Conservation (phyloP, 2,888 invertebrate genomes). For the Osmoderma eremita region DNA sequence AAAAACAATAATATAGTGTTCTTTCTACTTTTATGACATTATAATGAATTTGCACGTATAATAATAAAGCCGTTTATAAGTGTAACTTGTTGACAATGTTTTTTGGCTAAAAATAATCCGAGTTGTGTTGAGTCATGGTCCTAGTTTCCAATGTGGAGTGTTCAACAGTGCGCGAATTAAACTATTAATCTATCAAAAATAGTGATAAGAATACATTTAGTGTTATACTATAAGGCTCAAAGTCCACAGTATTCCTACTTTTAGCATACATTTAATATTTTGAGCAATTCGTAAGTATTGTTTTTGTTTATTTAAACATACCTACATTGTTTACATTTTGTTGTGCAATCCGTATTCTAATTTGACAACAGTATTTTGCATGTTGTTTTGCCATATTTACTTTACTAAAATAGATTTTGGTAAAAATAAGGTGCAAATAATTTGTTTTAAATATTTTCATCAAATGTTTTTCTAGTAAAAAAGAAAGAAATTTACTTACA, state of each 20-base stretch:
- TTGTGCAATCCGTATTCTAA: slow-evolving; percentile 48
- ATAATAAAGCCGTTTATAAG: slow-evolving; percentile 29
- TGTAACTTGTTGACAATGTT: slow-evolving; percentile 39
- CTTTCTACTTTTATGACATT: slow-evolving; percentile 19
- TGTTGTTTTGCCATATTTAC: slow-evolving; percentile 16
- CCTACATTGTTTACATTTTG: slow-evolving; percentile 49
- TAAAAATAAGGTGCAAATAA: too few relatives aligned
- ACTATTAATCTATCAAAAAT: slow-evolving; percentile 45
- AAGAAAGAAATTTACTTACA: too few relatives aligned
- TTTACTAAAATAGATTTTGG: too few relatives aligned
- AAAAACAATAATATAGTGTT: slow-evolving; percentile 16
- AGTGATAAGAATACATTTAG: slow-evolving; percentile 45
- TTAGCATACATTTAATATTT: slow-evolving; percentile 38
- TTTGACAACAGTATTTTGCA: background rate
- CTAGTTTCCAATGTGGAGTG: slow-evolving; percentile 46
- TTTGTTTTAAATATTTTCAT: too few relatives aligned
- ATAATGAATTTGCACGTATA: slow-evolving; percentile 30
- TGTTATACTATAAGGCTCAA: slow-evolving; percentile 49
- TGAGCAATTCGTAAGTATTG: slow-evolving; percentile 39
- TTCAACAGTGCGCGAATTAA: slow-evolving; percentile 48
- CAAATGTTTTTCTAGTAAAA: too few relatives aligned
- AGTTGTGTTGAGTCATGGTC: slow-evolving; percentile 49
- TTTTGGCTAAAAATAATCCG: slow-evolving; percentile 40
- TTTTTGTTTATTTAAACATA: slow-evolving; percentile 18
- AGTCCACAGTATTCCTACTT: slow-evolving; percentile 43